These are phyloP conservation scores for Pyrocoelia pectoralis DNA, from an alignment of 2,888 invertebrate genomes.

Conservation along the genomic window DNA sequence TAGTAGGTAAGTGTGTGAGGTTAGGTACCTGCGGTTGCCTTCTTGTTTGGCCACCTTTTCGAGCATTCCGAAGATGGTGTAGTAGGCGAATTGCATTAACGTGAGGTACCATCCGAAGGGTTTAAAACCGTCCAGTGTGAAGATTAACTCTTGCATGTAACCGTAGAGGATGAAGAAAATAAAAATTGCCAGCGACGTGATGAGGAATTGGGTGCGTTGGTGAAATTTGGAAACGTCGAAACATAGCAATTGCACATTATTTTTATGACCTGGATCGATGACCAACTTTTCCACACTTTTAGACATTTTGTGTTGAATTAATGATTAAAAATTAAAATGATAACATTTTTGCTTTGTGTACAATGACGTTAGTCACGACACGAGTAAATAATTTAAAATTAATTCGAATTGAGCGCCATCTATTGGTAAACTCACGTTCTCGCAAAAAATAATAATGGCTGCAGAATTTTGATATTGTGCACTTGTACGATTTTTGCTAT, in stretches of 20 bases:
- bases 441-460: conserved; percentile 57
- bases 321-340: too few species aligned
- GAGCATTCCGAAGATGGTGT: conserved; percentile 79
- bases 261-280: conserved; percentile 1
- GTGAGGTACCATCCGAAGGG: conserved; percentile 94
- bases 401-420: conserved; percentile 49
- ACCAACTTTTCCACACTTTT: background rate
- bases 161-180: conserved; percentile 90
- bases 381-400: conserved; percentile 14
- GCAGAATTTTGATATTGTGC: conserved; percentile 56
- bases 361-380: conserved; percentile 12
- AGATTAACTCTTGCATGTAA: conserved; percentile 91
- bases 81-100: conserved; percentile 88
- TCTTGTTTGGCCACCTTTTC: conserved; percentile 69
- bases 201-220: conserved; percentile 74
- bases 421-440: conserved; percentile 48
- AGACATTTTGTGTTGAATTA: background rate
- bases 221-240: conserved; percentile 75
- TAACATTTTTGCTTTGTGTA: background rate
- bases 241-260: conserved; percentile 69
- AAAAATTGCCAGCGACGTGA: conserved; percentile 83
- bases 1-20: conserved; percentile 1
- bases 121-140: conserved; percentile 87
- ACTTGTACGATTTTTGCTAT: conserved; percentile 46
- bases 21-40: conserved; percentile 32